Conservation (phyloP, 2,888 invertebrate species). For the Chymomyza amoena region DNA sequence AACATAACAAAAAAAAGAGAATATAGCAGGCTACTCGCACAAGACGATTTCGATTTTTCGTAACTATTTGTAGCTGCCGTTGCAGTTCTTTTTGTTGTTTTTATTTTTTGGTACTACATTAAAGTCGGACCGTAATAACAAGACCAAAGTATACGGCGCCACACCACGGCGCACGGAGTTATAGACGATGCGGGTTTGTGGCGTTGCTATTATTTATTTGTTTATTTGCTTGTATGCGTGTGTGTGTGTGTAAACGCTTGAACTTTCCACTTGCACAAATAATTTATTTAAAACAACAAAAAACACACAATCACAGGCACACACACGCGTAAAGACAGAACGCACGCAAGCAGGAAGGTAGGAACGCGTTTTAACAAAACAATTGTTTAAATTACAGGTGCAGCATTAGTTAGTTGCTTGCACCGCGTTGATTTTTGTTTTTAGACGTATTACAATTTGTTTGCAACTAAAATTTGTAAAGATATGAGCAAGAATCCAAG, state of each 20-base stretch:
- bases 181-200: conserved; percentile 23
- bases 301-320: conserved; percentile 7
- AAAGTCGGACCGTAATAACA: background rate
- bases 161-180: background rate
- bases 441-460: background rate
- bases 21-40: background rate
- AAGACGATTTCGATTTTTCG: conserved; percentile 3
- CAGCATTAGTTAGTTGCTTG: background rate
- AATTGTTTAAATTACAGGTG: background rate
- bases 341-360: conserved; percentile 9
- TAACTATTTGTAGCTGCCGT: background rate
- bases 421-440: background rate
- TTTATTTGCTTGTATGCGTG: conserved; percentile 36
- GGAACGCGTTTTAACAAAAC: background rate
- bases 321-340: conserved; percentile 41
- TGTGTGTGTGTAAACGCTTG: conserved; percentile 22
- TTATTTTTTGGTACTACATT: too few species aligned
- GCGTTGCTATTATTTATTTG: conserved; percentile 11
- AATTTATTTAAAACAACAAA: conserved; percentile 30
- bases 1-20: background rate
- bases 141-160: background rate
- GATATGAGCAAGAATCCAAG: background rate
- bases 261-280: conserved; percentile 50
- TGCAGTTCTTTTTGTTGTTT: background rate
- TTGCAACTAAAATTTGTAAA: background rate